phyloP scores from a whole-genome alignment of 2,888 invertebrate species.

The Oxytorus armatus region DNA sequence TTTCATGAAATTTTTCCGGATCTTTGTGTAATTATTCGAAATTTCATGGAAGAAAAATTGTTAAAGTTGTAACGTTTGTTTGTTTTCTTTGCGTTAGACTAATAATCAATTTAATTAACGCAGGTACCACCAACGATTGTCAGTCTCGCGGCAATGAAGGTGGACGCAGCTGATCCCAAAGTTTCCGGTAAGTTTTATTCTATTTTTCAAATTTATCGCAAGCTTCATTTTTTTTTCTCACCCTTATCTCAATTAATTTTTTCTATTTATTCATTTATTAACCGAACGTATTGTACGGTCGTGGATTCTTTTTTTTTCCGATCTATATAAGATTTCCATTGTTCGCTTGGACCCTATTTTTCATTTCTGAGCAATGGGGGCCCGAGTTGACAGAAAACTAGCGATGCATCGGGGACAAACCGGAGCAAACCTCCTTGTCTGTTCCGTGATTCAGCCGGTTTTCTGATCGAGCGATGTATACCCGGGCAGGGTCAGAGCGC shows the following conservation, averaged over 20 bases:
- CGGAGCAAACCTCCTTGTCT: conserved; percentile 70
- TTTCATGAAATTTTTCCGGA: neutral
- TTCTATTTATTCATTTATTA: neutral
- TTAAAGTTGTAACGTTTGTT: conserved; percentile 15
- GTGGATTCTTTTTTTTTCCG: neutral
- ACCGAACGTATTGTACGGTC: neutral
- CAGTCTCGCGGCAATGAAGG: conserved; percentile 83
- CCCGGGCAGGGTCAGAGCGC: conserved; percentile 58
- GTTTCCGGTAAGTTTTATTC: conserved; percentile 82
- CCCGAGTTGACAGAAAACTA: conserved; percentile 37
- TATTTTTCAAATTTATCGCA: conserved; percentile 65
- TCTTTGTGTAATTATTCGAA: neutral
- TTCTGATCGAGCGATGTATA: conserved; percentile 46
- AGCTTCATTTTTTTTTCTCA: conserved; percentile 76
- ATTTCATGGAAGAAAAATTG: neutral
- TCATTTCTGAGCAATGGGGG: neutral
- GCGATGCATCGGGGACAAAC: conserved; percentile 50
- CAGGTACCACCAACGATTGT: conserved; percentile 83
- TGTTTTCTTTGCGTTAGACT: conserved; percentile 48
- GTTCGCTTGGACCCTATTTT: neutral
- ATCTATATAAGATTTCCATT: neutral
- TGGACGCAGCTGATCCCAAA: conserved; percentile 83
- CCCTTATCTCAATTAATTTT: conserved; percentile 12
- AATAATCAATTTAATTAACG: conserved; percentile 56
- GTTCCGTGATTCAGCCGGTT: conserved; percentile 63